These are phyloP conservation scores for Chrysina gloriosa DNA, from an alignment of 2,888 invertebrate species.

Conservation along the genomic window DNA sequence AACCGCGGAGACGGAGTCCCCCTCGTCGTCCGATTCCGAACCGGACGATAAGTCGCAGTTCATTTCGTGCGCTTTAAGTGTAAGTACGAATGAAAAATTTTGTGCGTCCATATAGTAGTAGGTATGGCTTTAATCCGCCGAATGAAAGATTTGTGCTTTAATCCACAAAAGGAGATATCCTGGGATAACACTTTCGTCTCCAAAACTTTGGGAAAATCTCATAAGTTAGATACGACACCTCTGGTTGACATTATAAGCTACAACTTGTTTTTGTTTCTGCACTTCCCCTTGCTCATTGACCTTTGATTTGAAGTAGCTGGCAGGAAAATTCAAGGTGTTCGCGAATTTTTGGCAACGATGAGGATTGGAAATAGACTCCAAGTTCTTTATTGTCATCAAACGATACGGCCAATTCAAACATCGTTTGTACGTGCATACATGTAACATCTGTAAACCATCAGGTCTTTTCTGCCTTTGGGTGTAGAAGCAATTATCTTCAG, in stretches of 20 bases:
- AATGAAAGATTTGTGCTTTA: background rate
- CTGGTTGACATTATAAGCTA: background rate
- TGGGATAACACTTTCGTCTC: too few species aligned
- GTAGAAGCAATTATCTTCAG: too few species aligned
- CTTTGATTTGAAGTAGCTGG: background rate
- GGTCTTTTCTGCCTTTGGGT: too few species aligned
- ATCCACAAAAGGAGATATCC: too few species aligned
- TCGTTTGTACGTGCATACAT: too few species aligned
- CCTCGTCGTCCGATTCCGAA: constrained; percentile 71
- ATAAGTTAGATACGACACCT: too few species aligned
- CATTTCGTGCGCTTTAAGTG: constrained; percentile 39
- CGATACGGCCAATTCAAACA: too few species aligned
- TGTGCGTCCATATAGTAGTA: background rate
- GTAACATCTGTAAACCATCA: too few species aligned
- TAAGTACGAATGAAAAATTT: constrained; percentile 25
- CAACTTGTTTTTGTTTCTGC: background rate
- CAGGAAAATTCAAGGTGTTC: background rate
- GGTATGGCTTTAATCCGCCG: too few species aligned
- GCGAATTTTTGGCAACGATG: background rate
- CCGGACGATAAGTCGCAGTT: constrained; percentile 67
- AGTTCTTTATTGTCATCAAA: background rate
- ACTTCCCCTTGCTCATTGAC: constrained; percentile 1
- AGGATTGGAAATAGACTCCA: background rate
- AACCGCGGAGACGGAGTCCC: constrained; percentile 58
- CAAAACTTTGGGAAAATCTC: too few species aligned